Conservation (phyloP, 2,888 invertebrate genomes). For the Stenchaetothrips biformis region DNA sequence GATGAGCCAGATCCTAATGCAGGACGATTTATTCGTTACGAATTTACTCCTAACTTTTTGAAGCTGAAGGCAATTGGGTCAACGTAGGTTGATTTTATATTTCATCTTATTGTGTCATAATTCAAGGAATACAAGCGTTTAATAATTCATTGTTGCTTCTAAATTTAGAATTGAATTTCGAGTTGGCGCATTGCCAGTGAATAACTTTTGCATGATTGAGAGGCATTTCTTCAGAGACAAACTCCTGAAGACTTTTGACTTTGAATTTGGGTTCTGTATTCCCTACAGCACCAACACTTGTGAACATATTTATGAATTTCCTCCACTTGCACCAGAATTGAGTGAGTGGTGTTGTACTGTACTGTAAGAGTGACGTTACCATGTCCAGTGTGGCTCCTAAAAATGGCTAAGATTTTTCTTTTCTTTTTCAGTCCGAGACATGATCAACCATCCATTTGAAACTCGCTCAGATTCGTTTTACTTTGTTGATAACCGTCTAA, state of each 20-base stretch:
- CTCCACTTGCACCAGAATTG: conserved; percentile 75
- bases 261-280: conserved; percentile 99
- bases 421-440: conserved; percentile 78
- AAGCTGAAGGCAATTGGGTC: conserved; percentile 95
- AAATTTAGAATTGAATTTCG: conserved; percentile 84
- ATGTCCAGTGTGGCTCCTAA: neutral
- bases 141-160: neutral
- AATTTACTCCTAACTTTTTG: conserved; percentile 96
- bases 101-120: neutral
- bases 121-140: neutral
- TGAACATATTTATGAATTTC: conserved; percentile 99
- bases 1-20: conserved; percentile 77
- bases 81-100: conserved; percentile 64
- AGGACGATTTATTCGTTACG: conserved; percentile 95
- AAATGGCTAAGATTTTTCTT: neutral
- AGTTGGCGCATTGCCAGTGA: conserved; percentile 86
- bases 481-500: conserved; percentile 92
- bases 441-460: conserved; percentile 94
- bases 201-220: conserved; percentile 97
- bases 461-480: conserved; percentile 98
- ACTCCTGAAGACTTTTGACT: conserved; percentile 94
- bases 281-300: conserved; percentile 96
- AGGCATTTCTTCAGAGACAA: conserved; percentile 92
- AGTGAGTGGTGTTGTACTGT: conserved; percentile 57
- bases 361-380: neutral